A percentile compares a stretch with the other conserved stretches of the same genome.
phyloP scores from a whole-genome alignment of 1,140 invertebrate genomes.

The Atta cephalotes region DNA sequence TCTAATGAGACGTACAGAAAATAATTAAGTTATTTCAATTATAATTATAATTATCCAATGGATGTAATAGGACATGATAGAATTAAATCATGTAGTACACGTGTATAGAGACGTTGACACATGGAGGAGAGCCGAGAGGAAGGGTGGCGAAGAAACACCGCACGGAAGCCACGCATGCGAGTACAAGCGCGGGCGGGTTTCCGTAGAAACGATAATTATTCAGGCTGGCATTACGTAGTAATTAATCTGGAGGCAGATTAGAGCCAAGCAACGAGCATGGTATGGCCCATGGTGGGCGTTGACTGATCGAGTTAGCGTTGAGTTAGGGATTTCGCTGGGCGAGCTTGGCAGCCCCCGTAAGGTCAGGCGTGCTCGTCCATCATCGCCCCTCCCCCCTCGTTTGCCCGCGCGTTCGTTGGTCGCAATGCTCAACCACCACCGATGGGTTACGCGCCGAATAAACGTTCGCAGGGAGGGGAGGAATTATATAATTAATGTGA shows the following conservation, averaged over 20 bases:
- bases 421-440: constrained; percentile 14
- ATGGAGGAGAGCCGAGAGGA: background rate
- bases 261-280: constrained; percentile 75
- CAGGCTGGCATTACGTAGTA: constrained; percentile 81
- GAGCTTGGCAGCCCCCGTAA: constrained; percentile 81
- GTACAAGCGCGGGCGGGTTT: constrained; percentile 68
- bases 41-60: background rate
- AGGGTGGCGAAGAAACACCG: constrained; percentile 31
- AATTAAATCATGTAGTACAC: constrained; percentile 6
- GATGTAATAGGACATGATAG: constrained; percentile 37
- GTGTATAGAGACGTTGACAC: background rate
- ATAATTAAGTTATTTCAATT: background rate
- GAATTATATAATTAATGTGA: constrained; percentile 85
- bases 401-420: constrained; percentile 45
- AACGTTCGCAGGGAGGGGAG: constrained; percentile 68
- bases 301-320: constrained; percentile 85
- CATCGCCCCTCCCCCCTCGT: constrained; percentile 79
- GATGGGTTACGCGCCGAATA: constrained; percentile 65
- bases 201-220: constrained; percentile 82
- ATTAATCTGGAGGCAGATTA: constrained; percentile 85
- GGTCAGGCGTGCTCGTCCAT: constrained; percentile 84
- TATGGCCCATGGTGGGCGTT: constrained; percentile 76
- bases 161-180: constrained; percentile 2
- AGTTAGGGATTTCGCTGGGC: constrained; percentile 84
- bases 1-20: background rate